Evolutionary conservation across 35 echinoderm and acorn worm species (phyloP).

Genomic region (Stichopus chloronotus): DNA sequence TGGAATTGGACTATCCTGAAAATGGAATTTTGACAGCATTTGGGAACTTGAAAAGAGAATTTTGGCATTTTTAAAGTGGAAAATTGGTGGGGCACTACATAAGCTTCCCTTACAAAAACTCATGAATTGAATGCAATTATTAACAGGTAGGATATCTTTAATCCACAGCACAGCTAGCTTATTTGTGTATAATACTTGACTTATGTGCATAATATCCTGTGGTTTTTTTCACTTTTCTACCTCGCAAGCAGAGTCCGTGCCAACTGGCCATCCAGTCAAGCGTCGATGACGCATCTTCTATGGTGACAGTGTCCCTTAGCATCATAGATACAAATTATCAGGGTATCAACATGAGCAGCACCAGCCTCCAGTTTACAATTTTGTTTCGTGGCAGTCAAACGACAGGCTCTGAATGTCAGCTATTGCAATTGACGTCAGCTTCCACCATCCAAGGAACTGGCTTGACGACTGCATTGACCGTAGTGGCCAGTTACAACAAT

Average conservation of each 20-base stretch:
- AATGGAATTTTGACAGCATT: too few relatives aligned
- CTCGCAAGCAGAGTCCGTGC: neutral
- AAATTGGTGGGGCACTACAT: too few relatives aligned
- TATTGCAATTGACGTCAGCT: neutral
- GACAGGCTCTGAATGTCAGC: neutral
- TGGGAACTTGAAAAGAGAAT: too few relatives aligned
- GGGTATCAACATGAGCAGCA: neutral
- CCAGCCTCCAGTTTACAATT: neutral
- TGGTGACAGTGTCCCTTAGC: neutral
- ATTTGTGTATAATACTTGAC: too few relatives aligned
- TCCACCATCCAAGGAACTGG: neutral
- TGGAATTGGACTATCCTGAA: too few relatives aligned
- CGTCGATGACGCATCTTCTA: neutral
- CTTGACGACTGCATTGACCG: neutral
- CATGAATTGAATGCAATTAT: too few relatives aligned
- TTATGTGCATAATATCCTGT: too few relatives aligned
- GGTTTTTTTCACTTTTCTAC: too few relatives aligned
- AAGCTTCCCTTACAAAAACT: too few relatives aligned
- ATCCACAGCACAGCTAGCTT: too few relatives aligned
- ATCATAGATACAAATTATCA: neutral
- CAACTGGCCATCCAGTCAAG: neutral
- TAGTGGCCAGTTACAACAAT: neutral
- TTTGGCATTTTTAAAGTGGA: too few relatives aligned
- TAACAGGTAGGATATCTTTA: too few relatives aligned
- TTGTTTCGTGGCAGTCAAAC: neutral